Base-by-base conservation (phyloP, 2,113 vertebrate species). In the Crypturellus undulatus region DNA sequence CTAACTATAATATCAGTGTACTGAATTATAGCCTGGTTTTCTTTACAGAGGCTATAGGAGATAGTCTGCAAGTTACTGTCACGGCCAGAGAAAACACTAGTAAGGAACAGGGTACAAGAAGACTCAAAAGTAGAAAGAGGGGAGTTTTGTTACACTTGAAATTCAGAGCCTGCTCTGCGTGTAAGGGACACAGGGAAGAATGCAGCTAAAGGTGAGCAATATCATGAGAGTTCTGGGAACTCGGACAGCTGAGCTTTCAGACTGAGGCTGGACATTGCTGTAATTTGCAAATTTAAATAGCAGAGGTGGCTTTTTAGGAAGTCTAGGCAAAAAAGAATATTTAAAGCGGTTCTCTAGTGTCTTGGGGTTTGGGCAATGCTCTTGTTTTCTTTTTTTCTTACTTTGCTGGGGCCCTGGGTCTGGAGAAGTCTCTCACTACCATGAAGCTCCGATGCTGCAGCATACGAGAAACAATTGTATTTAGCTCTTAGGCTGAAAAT, bases 161-260 rank as follows among this genome's bases (percentile, higher is more conserved):
- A 18, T 58, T 58, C 54, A 32, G 54, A 58, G 30, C 26, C 54
- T n/a, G n/a, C n/a, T n/a, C 54, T 58, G 16, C 54, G 28, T 15
- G n/a, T 32, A 62, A 71, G 30, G 21, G 49, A 19, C 52, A 3
- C 15, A 68, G 75, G 70, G 79, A 54, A 56, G 18, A 80, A 43
- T 36, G 38, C n/a, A 28, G 63, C 67, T 76, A 76, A 34, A 56
- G 75, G 42, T 25, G 13, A 65, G 22, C 0, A 0, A 34, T 18
- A 12, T 54, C 70, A 45, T 59, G 42, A 25, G 43, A 52, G 65
- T 9, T 32, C 56, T 52, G 40, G 26, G 59, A 79, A 58, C 32
- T 16, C 20, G 49, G 19, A 14, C 51, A 30, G 54, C 54, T 32
- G 15, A 17, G 43, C 12, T 64, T 90, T 90, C 3, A 3, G 52